phyloP scores from a whole-genome alignment of 2,113 vertebrate species.

The Nothobranchius kuhntae region DNA sequence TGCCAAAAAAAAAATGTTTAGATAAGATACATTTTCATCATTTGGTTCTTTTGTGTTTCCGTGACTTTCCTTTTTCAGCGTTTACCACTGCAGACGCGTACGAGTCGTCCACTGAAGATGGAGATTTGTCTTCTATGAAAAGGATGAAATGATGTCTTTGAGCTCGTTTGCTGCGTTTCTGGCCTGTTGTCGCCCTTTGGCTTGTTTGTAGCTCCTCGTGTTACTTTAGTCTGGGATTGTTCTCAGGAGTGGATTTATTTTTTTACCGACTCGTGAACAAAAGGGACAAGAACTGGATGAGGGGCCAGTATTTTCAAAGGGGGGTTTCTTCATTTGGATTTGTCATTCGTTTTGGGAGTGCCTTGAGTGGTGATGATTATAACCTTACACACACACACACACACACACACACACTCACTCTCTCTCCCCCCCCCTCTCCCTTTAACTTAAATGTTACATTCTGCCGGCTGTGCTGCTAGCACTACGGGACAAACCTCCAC shows the following conservation, averaged over 20 bases:
- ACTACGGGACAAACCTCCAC: conserved; percentile 76
- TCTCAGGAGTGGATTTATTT: conserved; percentile 49
- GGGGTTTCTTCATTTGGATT: conserved; percentile 23
- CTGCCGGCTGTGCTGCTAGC: conserved; percentile 59
- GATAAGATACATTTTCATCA: neutral
- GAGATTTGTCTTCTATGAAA: conserved; percentile 9
- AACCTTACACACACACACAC: no score
- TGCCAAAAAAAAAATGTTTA: conserved; percentile 31
- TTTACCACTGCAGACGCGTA: conserved; percentile 19
- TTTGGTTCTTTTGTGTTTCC: no score
- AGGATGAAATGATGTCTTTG: conserved; percentile 28
- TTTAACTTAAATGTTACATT: conserved; percentile 60
- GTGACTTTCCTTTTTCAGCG: neutral
- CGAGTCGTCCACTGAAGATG: conserved; percentile 36
- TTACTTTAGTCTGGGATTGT: conserved; percentile 47
- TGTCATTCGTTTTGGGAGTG: conserved; percentile 59
- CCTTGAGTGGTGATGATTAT: conserved; percentile 53
- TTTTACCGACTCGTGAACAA: conserved; percentile 42
- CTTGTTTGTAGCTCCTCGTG: conserved; percentile 34
- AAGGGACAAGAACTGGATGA: conserved; percentile 63
- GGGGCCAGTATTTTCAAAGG: conserved; percentile 24
- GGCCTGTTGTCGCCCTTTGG: conserved; percentile 9
- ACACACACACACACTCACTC: no score
- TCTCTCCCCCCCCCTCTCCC: conserved; percentile 44
- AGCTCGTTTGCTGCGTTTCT: conserved; percentile 18